Evolutionary conservation across 2,113 vertebrate species (phyloP).

Genomic region (Pterocles orientalis): DNA sequence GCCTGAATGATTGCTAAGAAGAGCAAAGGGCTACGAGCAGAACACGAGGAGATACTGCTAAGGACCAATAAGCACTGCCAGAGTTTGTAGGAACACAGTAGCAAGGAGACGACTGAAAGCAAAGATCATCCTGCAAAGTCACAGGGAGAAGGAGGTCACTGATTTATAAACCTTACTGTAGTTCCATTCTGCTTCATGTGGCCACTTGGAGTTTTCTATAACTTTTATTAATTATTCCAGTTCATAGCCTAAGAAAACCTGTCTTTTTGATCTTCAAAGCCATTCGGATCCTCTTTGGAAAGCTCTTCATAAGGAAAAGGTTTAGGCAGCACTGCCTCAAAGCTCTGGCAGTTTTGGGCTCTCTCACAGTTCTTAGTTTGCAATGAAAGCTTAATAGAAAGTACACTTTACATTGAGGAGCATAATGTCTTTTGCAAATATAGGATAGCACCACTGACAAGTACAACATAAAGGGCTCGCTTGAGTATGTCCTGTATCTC

Average conservation of each 20-base stretch:
- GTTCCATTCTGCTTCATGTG: constrained; percentile 1
- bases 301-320: background rate
- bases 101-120: background rate
- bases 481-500: background rate
- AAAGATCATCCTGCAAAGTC: background rate
- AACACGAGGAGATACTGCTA: background rate
- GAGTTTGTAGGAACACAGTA: background rate
- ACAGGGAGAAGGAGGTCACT: background rate
- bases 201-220: background rate
- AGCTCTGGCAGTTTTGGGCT: constrained; percentile 18
- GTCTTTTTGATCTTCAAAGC: constrained; percentile 40
- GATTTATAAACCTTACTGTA: background rate
- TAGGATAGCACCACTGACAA: constrained; percentile 21
- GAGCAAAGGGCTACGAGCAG: background rate
- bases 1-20: background rate
- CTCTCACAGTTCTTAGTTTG: background rate
- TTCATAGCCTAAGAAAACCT: background rate
- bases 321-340: background rate
- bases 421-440: constrained; percentile 4
- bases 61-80: background rate
- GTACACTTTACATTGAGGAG: background rate
- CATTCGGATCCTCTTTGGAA: constrained; percentile 5
- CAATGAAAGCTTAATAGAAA: constrained; percentile 23
- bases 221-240: constrained; percentile 37
- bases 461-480: background rate